A percentile compares a stretch with the other conserved stretches of the same genome.
Conservation (phyloP, 2,797 vertebrate genomes). For the Botia kubotai region DNA sequence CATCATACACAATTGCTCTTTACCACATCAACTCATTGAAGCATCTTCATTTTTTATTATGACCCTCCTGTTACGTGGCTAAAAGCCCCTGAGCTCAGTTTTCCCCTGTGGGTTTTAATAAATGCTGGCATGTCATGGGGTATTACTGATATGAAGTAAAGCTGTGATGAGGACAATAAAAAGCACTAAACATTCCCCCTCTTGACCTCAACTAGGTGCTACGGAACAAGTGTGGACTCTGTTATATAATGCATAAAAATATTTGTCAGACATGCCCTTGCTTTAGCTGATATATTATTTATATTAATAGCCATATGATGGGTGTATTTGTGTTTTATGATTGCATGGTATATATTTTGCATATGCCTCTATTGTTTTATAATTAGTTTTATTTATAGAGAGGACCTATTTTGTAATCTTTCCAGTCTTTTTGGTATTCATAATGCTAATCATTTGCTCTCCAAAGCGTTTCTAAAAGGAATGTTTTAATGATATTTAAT, state of each 20-base stretch:
- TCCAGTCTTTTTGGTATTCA: not conserved
- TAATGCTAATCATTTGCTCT: too few relatives aligned
- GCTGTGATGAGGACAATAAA: slow-evolving; percentile 46
- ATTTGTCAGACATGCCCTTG: not conserved
- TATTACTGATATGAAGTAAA: slow-evolving; percentile 44
- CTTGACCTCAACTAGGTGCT: slow-evolving; percentile 48
- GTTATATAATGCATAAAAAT: not conserved
- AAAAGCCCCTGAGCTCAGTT: not conserved
- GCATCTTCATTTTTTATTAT: not conserved
- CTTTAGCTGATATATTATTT: not conserved
- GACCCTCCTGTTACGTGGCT: not conserved
- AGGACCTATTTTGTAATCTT: not conserved
- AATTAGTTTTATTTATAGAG: not conserved
- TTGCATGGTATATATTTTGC: not conserved
- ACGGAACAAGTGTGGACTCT: slow-evolving; percentile 46
- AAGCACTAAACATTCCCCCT: slow-evolving; percentile 51
- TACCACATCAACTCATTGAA: not conserved
- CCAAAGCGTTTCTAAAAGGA: not conserved
- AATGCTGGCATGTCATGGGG: slow-evolving; percentile 44
- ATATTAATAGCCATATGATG: not conserved
- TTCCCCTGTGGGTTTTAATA: not conserved
- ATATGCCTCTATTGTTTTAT: not conserved
- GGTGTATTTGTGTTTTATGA: not conserved
- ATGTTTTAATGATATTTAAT: not conserved
- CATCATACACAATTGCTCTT: not conserved